These are phyloP conservation scores for Caenorhabditis sinica DNA, from an alignment of 2,888 invertebrate genomes.

Conservation along the genomic window DNA sequence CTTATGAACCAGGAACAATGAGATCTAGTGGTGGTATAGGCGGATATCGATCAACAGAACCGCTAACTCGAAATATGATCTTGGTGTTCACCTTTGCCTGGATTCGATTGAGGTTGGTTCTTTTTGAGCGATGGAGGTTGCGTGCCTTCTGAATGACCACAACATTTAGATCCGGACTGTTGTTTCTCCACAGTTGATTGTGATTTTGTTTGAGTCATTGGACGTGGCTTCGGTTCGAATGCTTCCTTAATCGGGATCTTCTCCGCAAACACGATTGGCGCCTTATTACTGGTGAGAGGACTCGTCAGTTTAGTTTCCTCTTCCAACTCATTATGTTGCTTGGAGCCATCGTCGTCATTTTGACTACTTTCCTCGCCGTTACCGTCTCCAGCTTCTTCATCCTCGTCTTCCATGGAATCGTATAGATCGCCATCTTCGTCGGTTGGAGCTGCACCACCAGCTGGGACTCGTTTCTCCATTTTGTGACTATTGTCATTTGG, in stretches of 20 bases:
- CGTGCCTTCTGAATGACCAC: too few relatives aligned
- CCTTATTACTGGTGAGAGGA: not conserved
- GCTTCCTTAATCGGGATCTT: slow-evolving; percentile 30
- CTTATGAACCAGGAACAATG: too few relatives aligned
- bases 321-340: slow-evolving; percentile 8
- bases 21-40: too few relatives aligned
- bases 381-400: not conserved
- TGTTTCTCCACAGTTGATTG: not conserved
- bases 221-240: slow-evolving; percentile 21
- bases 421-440: slow-evolving; percentile 4
- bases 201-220: not conserved
- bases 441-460: slow-evolving; percentile 1
- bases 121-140: too few relatives aligned
- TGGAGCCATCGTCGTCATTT: slow-evolving; percentile 18
- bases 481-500: slow-evolving; percentile 44
- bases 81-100: too few relatives aligned
- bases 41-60: too few relatives aligned
- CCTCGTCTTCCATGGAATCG: slow-evolving; percentile 23
- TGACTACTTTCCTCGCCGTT: slow-evolving; percentile 5
- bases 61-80: too few relatives aligned
- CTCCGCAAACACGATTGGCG: slow-evolving; percentile 10
- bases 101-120: too few relatives aligned
- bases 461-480: slow-evolving; percentile 33
- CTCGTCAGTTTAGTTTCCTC: not conserved
- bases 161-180: not conserved